A percentile compares a stretch with the other conserved stretches of the same genome.
Evolutionary conservation across 2,797 vertebrate species (phyloP).

Genomic region (Melanotaenia pygmaea): DNA sequence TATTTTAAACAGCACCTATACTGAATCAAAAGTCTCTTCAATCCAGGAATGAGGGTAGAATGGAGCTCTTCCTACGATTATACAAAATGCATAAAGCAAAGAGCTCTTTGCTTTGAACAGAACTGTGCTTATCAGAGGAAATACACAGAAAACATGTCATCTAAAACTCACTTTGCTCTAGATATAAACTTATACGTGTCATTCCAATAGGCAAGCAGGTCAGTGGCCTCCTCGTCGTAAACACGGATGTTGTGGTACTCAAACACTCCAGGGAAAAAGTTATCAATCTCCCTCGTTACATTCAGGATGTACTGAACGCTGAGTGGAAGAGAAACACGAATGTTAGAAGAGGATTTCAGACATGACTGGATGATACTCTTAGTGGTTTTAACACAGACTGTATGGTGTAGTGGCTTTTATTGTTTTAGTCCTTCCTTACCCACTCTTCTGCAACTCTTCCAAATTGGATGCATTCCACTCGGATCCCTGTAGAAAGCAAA

Average conservation of each 20-base stretch:
- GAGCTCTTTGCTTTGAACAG: no score
- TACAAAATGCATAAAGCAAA: background rate
- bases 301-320: conserved; percentile 97
- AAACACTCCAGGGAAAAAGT: conserved; percentile 97
- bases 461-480: conserved; percentile 99
- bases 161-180: conserved; percentile 90
- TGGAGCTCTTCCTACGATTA: background rate
- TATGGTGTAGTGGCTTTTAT: background rate
- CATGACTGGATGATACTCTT: background rate
- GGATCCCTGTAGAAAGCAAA: conserved; percentile 88
- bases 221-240: conserved; percentile 97
- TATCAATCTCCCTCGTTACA: conserved; percentile 97
- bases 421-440: conserved; percentile 82
- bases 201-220: conserved; percentile 97
- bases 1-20: no score
- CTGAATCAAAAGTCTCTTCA: no score
- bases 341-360: conserved; percentile 9
- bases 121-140: background rate
- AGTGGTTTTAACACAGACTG: conserved; percentile 8
- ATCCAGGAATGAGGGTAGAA: background rate
- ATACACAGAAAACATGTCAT: background rate
- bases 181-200: conserved; percentile 99
- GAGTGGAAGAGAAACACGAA: conserved; percentile 5
- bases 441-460: conserved; percentile 95
- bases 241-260: conserved; percentile 98